Percentiles rank a stretch among this genome's conserved stretches.
These are phyloP conservation scores for Mamestra configurata DNA, from an alignment of 1,140 invertebrate genomes.

Conservation along the genomic window DNA sequence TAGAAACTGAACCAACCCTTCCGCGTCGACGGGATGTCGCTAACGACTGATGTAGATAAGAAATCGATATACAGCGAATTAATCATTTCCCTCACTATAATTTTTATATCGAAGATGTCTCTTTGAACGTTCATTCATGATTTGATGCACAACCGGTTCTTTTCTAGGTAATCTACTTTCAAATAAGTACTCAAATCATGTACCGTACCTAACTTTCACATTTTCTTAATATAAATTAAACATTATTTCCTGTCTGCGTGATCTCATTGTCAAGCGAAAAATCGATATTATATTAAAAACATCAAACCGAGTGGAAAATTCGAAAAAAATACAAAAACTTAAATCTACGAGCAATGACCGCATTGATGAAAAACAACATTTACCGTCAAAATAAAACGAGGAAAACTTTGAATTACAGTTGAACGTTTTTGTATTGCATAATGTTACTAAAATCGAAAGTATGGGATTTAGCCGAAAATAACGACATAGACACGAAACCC, in stretches of 20 bases:
- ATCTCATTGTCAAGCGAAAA: background rate
- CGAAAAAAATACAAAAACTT: constrained; percentile 30
- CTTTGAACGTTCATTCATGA: background rate
- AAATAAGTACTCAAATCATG: background rate
- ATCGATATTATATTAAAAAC: constrained; percentile 28
- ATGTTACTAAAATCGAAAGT: constrained; percentile 62
- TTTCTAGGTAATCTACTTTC: background rate
- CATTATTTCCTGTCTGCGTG: background rate
- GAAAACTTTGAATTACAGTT: constrained; percentile 52
- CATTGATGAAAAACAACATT: constrained; percentile 43
- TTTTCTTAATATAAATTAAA: constrained; percentile 34
- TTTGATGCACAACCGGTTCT: background rate
- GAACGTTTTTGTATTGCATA: constrained; percentile 57
- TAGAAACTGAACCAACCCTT: background rate
- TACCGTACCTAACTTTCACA: constrained; percentile 13
- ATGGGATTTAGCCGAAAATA: constrained; percentile 43
- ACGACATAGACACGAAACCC: constrained; percentile 41
- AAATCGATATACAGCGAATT: background rate
- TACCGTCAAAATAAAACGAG: constrained; percentile 37
- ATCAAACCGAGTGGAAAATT: constrained; percentile 25
- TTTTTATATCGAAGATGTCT: background rate
- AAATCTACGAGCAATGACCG: constrained; percentile 27
- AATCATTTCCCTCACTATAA: constrained; percentile 6
- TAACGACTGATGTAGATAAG: background rate
- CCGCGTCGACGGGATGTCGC: background rate